Evolutionary conservation across 2,888 invertebrate genomes (phyloP).

Genomic region (Plemyria rubiginata): DNA sequence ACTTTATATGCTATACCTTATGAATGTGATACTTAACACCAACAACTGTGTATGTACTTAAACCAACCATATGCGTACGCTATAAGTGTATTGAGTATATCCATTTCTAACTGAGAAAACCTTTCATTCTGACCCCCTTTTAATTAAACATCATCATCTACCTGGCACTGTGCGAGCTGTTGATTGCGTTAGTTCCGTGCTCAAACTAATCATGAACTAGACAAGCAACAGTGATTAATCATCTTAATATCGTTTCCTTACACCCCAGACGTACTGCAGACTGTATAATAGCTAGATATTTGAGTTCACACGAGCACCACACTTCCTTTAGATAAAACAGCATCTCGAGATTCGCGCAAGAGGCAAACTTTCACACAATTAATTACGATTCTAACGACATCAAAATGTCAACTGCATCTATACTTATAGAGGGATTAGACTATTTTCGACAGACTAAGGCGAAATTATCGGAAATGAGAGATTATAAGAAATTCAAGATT

Average conservation of each 20-base stretch:
- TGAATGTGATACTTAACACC: no score
- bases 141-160: no score
- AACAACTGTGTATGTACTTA: no score
- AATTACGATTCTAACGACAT: constrained; percentile 59
- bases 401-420: constrained; percentile 46
- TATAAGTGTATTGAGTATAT: no score
- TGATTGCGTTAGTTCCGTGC: constrained; percentile 3
- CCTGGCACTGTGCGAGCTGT: neutral
- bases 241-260: constrained; percentile 21
- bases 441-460: constrained; percentile 49
- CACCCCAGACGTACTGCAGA: constrained; percentile 30
- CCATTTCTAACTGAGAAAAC: no score
- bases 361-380: constrained; percentile 63
- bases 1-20: no score
- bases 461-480: constrained; percentile 61
- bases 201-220: constrained; percentile 7
- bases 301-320: constrained; percentile 28
- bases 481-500: constrained; percentile 55
- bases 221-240: constrained; percentile 17
- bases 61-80: no score
- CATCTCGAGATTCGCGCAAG: constrained; percentile 25
- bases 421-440: constrained; percentile 70
- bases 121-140: no score
- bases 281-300: constrained; percentile 24
- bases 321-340: constrained; percentile 24